A percentile compares a stretch with the other conserved stretches of the same genome.
Evolutionary conservation across 2,888 invertebrate species (phyloP).

Genomic region (Saturnia japonica): DNA sequence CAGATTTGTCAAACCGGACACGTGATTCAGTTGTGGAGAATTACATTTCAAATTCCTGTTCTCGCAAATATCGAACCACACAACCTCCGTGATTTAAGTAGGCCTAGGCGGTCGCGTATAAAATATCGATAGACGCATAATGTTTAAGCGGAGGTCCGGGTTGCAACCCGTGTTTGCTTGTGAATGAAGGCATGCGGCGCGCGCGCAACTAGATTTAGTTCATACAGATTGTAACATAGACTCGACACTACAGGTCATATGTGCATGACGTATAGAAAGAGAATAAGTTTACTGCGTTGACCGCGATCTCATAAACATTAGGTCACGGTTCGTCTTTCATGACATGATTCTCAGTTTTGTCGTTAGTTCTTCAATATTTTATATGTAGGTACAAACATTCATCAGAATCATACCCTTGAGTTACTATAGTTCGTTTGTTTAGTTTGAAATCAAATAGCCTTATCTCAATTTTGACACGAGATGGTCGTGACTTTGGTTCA

Average conservation of each 20-base stretch:
- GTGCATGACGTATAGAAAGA: background rate
- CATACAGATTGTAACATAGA: background rate
- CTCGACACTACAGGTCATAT: background rate
- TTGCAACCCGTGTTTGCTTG: background rate
- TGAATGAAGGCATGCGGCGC: background rate
- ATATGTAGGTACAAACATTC: too few species aligned
- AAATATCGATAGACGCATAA: background rate
- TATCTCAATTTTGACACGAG: background rate
- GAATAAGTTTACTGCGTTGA: background rate
- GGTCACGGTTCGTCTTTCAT: background rate
- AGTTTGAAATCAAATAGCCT: background rate
- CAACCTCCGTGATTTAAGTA: background rate
- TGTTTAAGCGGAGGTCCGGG: background rate
- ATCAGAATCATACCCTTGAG: too few species aligned
- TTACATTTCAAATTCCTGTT: background rate
- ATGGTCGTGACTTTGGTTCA: background rate
- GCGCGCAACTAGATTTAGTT: background rate
- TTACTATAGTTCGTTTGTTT: too few species aligned
- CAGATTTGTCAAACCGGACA: background rate
- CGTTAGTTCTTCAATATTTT: too few species aligned
- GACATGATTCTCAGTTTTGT: too few species aligned
- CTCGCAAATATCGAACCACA: background rate
- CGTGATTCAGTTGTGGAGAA: too few species aligned
- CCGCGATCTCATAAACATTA: background rate
- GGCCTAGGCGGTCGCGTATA: conserved; percentile 3